phyloP scores from a whole-genome alignment of 1,140 invertebrate genomes.

The Papilio aristodemus region DNA sequence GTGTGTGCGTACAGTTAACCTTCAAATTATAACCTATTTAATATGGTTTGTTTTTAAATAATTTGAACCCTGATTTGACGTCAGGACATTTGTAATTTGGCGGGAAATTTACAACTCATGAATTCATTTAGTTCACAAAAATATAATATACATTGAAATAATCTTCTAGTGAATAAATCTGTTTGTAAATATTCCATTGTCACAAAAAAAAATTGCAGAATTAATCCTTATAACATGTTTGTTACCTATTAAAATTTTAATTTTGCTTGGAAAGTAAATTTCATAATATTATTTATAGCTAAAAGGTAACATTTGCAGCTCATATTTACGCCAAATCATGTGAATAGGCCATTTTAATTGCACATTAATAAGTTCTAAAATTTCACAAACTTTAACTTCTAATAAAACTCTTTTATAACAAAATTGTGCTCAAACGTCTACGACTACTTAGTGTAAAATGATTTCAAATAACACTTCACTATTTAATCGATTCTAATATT shows the following conservation, averaged over 20 bases:
- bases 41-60: no score
- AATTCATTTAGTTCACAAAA: not conserved
- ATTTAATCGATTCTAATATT: conserved; percentile 39
- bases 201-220: not conserved
- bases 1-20: no score
- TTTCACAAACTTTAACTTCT: conserved; percentile 59
- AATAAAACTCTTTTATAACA: conserved; percentile 69
- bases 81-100: no score
- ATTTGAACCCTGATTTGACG: no score
- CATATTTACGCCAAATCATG: conserved; percentile 6
- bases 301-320: conserved; percentile 2
- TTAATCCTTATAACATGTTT: not conserved
- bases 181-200: not conserved
- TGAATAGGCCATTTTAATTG: conserved; percentile 44
- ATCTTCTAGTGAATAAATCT: no score
- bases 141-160: not conserved
- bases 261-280: not conserved
- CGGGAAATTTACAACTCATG: no score
- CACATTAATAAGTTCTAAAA: conserved; percentile 56
- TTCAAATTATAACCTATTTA: no score
- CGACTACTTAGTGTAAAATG: conserved; percentile 70
- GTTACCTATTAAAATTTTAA: not conserved
- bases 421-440: conserved; percentile 73
- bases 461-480: conserved; percentile 58
- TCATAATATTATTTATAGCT: not conserved